Percentiles rank a stretch among this genome's conserved stretches.
Conservation (phyloP, 2,888 invertebrate genomes). For the Drosophila picticornis region DNA sequence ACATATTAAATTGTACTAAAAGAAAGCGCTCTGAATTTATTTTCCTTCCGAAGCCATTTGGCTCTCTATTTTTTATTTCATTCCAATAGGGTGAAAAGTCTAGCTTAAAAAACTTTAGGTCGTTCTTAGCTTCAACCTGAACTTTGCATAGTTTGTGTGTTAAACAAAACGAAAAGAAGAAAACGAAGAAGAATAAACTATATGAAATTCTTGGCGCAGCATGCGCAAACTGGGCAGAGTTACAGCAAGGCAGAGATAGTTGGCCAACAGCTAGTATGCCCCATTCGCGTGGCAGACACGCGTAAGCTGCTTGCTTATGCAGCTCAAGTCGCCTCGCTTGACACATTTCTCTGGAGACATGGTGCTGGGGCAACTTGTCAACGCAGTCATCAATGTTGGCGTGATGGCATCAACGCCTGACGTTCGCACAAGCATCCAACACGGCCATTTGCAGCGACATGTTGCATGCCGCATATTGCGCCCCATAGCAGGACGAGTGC, state of each 20-base stretch:
- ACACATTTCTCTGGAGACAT: constrained; percentile 74
- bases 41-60: no score
- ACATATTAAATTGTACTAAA: neutral
- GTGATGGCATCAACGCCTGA: constrained; percentile 64
- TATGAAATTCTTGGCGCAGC: constrained; percentile 27
- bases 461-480: constrained; percentile 59
- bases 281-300: constrained; percentile 37
- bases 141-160: constrained; percentile 57
- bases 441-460: constrained; percentile 20
- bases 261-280: constrained; percentile 19
- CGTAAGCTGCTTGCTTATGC: constrained; percentile 73
- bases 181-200: neutral
- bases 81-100: constrained; percentile 56
- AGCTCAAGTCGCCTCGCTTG: constrained; percentile 76
- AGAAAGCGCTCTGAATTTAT: neutral
- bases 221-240: constrained; percentile 45
- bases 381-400: constrained; percentile 77
- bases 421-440: constrained; percentile 53
- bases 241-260: constrained; percentile 24
- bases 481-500: constrained; percentile 38
- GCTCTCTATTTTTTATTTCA: constrained; percentile 4
- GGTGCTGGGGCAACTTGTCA: constrained; percentile 67
- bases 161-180: neutral
- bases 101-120: constrained; percentile 39
- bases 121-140: constrained; percentile 50